A percentile compares a stretch with the other conserved stretches of the same genome.
Evolutionary conservation across 1,140 invertebrate genomes (phyloP).

Genomic region (Platorchestia sp.): DNA sequence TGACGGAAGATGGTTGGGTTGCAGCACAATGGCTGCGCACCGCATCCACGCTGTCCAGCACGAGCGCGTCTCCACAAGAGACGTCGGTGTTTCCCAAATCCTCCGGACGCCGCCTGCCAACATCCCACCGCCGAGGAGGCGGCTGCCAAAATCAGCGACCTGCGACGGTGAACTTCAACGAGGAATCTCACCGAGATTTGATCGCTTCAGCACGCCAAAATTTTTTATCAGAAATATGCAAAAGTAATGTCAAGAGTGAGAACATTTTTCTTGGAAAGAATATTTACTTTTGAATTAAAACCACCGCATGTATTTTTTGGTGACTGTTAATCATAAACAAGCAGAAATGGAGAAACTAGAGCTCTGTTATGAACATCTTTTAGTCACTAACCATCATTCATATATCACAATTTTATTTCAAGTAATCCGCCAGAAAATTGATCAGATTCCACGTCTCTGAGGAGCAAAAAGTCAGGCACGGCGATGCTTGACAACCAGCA

Average conservation of each 20-base stretch:
- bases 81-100: background rate
- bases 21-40: background rate
- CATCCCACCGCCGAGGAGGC: background rate
- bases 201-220: background rate
- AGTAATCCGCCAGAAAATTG: background rate
- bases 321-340: background rate
- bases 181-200: background rate
- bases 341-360: background rate
- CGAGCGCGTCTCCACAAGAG: background rate
- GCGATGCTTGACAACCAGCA: background rate
- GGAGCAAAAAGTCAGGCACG: background rate
- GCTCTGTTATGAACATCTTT: background rate
- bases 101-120: background rate
- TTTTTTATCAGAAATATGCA: background rate
- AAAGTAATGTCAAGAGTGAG: background rate
- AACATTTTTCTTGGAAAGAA: background rate
- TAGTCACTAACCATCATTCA: background rate
- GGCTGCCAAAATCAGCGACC: background rate
- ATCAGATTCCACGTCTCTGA: background rate
- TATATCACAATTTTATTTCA: background rate
- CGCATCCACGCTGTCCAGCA: background rate
- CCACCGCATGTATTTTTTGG: background rate
- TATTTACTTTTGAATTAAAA: background rate
- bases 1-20: background rate
- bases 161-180: background rate